phyloP scores from a whole-genome alignment of 2,113 vertebrate genomes.

The Microtus montanus region DNA sequence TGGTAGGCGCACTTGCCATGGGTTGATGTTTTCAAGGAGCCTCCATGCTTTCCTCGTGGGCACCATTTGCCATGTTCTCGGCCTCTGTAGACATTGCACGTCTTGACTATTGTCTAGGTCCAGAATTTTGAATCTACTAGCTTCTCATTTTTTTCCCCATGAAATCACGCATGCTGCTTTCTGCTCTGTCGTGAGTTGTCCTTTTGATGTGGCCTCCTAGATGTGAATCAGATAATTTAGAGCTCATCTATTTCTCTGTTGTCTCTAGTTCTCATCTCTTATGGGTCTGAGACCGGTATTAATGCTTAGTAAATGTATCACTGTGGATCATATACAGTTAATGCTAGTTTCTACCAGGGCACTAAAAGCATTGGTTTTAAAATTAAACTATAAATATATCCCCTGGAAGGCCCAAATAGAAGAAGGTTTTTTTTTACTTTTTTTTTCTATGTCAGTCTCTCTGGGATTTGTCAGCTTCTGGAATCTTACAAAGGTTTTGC shows the following conservation, averaged over 20 bases:
- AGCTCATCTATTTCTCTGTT: not conserved
- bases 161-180: not conserved
- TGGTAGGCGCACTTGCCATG: not conserved
- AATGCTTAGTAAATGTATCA: constrained; percentile 37
- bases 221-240: not conserved
- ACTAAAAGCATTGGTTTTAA: constrained; percentile 73
- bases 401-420: constrained; percentile 70
- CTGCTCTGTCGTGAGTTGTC: not conserved
- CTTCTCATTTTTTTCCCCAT: not conserved
- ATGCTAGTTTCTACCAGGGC: constrained; percentile 55
- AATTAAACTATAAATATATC: constrained; percentile 76
- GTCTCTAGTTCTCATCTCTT: not conserved
- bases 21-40: not conserved
- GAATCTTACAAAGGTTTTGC: constrained; percentile 62
- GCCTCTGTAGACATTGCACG: not conserved
- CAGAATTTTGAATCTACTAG: not conserved
- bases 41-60: not conserved
- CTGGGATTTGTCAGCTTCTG: constrained; percentile 72
- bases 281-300: constrained; percentile 5
- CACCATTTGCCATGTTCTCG: not conserved
- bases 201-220: not conserved
- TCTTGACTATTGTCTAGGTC: not conserved
- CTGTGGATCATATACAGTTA: constrained; percentile 56
- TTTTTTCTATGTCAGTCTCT: constrained; percentile 78
- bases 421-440: constrained; percentile 43